Evolutionary conservation across 2,888 invertebrate species (phyloP).

Genomic region (Coleophora flavipennella): DNA sequence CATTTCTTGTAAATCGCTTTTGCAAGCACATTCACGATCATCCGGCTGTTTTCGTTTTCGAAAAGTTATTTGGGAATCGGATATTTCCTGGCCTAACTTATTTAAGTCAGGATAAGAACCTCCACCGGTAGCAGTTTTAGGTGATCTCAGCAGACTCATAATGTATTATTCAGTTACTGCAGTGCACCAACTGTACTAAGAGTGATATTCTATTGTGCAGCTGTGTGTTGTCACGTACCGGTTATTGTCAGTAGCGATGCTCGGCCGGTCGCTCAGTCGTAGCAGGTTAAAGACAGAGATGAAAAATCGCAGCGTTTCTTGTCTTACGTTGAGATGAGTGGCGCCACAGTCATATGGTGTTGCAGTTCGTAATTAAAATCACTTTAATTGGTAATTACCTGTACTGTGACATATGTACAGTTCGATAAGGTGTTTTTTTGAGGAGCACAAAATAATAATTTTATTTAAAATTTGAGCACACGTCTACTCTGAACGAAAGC

Average conservation of each 20-base stretch:
- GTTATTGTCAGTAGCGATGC: no score
- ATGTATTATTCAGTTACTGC: neutral
- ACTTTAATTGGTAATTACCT: neutral
- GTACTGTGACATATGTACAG: no score
- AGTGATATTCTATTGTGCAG: neutral
- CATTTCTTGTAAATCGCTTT: neutral
- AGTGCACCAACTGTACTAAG: neutral
- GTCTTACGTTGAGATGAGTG: neutral
- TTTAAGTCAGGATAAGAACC: neutral
- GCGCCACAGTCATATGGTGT: neutral
- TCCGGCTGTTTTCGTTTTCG: slow-evolving; percentile 1
- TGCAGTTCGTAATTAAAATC: neutral
- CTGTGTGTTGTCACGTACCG: neutral
- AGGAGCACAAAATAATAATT: neutral
- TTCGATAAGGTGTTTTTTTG: neutral
- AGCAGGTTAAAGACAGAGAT: neutral
- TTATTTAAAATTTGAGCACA: neutral
- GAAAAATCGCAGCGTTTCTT: neutral
- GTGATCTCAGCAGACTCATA: neutral
- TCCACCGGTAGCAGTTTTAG: neutral
- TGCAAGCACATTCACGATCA: neutral
- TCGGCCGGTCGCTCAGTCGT: no score
- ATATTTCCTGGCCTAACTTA: neutral
- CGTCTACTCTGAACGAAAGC: neutral
- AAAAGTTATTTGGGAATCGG: neutral